These are phyloP conservation scores for Automeris io DNA, from an alignment of 2,888 invertebrate species.

Conservation along the genomic window DNA sequence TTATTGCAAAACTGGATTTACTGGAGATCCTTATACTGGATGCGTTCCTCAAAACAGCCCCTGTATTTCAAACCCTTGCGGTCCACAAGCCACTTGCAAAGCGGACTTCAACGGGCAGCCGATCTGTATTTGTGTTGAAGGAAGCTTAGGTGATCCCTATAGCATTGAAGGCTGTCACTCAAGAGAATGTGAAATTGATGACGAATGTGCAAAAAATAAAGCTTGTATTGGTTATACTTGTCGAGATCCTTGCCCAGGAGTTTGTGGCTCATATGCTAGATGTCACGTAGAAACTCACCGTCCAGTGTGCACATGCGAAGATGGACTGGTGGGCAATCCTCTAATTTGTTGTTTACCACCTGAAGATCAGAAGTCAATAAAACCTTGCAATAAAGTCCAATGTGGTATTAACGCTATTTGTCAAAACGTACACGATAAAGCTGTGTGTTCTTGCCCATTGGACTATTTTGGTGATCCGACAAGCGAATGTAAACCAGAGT, in stretches of 20 bases:
- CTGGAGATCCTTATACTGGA: slow-evolving; percentile 88
- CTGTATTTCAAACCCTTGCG: slow-evolving; percentile 89
- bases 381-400: slow-evolving; percentile 84
- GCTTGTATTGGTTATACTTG: slow-evolving; percentile 90
- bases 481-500: slow-evolving; percentile 86
- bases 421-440: slow-evolving; percentile 80
- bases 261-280: slow-evolving; percentile 84
- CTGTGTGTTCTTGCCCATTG: slow-evolving; percentile 86
- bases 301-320: slow-evolving; percentile 86
- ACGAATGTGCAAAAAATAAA: slow-evolving; percentile 83
- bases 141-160: slow-evolving; percentile 86
- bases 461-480: slow-evolving; percentile 89
- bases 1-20: slow-evolving; percentile 85
- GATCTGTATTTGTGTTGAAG: slow-evolving; percentile 84
- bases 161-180: slow-evolving; percentile 83
- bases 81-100: slow-evolving; percentile 85
- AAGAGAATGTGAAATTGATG: slow-evolving; percentile 88
- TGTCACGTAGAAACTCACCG: slow-evolving; percentile 88
- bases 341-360: slow-evolving; percentile 82
- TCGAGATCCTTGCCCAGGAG: slow-evolving; percentile 88
- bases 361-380: slow-evolving; percentile 71
- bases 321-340: slow-evolving; percentile 86
- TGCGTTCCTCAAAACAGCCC: slow-evolving; percentile 83
- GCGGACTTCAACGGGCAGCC: slow-evolving; percentile 82
- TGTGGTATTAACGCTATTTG: slow-evolving; percentile 90